These are phyloP conservation scores for Pycnomerus fuliginosus DNA, from an alignment of 2,888 invertebrate genomes.

Conservation along the genomic window DNA sequence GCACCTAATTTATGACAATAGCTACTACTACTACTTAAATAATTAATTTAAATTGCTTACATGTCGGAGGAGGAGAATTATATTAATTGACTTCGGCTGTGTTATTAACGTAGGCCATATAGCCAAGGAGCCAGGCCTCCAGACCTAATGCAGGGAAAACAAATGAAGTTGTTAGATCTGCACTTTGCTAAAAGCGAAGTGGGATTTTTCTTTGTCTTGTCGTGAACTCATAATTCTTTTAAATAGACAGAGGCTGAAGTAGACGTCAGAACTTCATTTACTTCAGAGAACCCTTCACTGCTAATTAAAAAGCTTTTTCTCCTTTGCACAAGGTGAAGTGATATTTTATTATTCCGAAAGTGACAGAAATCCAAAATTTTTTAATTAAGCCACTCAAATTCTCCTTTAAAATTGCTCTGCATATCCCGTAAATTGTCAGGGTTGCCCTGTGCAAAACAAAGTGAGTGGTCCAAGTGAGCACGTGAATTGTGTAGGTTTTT, in stretches of 20 bases:
- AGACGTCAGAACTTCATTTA: conserved; percentile 27
- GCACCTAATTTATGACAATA: too few relatives aligned
- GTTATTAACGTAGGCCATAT: neutral
- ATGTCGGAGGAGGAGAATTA: neutral
- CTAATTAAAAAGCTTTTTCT: conserved; percentile 25
- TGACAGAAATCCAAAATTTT: too few relatives aligned
- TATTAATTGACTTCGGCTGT: neutral
- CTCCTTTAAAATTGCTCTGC: too few relatives aligned
- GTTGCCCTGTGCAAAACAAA: too few relatives aligned
- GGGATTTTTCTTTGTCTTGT: conserved; percentile 25
- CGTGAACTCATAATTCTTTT: conserved; percentile 25
- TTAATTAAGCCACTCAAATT: too few relatives aligned
- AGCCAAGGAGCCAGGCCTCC: neutral
- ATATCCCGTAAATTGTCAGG: too few relatives aligned
- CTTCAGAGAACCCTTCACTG: conserved; percentile 22
- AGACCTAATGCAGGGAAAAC: conserved; percentile 30
- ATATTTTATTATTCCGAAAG: conserved; percentile 18
- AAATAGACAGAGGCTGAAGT: conserved; percentile 24
- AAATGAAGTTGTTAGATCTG: conserved; percentile 30
- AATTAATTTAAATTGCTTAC: neutral
- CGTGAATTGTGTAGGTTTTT: conserved; percentile 20
- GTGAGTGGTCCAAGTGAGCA: too few relatives aligned
- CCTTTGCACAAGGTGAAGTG: conserved; percentile 11
- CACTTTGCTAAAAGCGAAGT: conserved; percentile 16
- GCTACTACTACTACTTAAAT: too few relatives aligned